Conservation (phyloP, 2,113 vertebrate species). For the Ailuropoda melanoleuca region DNA sequence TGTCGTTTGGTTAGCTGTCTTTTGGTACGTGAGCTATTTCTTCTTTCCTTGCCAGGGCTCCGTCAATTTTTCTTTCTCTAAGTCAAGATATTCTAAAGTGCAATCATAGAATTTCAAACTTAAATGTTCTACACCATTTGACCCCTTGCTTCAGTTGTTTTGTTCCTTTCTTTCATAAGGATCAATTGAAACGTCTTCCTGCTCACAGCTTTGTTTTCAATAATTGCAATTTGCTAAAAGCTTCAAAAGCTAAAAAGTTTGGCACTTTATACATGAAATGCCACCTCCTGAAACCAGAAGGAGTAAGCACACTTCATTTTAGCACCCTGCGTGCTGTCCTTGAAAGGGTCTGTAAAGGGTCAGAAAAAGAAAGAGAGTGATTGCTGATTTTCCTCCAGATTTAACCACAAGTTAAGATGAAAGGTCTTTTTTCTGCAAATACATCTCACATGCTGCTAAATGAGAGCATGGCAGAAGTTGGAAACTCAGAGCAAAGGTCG, state of each 20-base stretch:
- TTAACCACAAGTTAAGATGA: constrained; percentile 5
- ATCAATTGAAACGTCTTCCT: constrained; percentile 36
- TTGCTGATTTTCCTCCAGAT: background rate
- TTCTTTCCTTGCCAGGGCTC: background rate
- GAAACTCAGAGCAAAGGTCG: background rate
- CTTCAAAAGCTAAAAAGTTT: background rate
- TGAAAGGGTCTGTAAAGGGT: background rate
- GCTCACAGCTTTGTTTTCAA: constrained; percentile 54
- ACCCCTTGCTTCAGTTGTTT: constrained; percentile 17
- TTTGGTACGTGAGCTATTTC: background rate
- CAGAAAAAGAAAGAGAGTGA: background rate
- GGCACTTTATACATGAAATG: background rate
- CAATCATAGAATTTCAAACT: constrained; percentile 55
- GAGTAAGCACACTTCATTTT: background rate
- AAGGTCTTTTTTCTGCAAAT: background rate
- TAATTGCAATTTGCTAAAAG: constrained; percentile 35
- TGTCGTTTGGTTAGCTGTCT: background rate
- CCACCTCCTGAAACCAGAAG: background rate
- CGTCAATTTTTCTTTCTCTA: background rate
- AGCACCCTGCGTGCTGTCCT: background rate
- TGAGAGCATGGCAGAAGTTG: background rate
- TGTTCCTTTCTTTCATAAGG: constrained; percentile 31
- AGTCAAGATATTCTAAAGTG: constrained; percentile 23
- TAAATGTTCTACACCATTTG: background rate
- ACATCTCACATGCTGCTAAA: background rate